These are phyloP conservation scores for Invenusta paracnida DNA, from an alignment of 2,888 invertebrate species.

Conservation along the genomic window DNA sequence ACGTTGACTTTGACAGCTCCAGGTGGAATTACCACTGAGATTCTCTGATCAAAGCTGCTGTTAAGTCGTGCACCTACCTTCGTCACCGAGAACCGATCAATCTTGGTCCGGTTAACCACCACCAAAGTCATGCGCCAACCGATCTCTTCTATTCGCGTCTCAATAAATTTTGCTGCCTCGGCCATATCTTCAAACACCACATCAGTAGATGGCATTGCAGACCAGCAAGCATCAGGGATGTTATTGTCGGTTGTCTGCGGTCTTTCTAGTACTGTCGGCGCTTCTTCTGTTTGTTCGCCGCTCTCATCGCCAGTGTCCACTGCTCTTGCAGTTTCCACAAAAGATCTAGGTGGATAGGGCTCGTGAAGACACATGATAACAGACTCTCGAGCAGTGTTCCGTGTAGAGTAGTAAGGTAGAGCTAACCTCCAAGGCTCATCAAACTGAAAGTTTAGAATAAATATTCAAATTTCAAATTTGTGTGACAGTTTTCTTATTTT, in stretches of 20 bases:
- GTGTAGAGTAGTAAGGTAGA: neutral
- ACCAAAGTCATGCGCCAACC: constrained; percentile 11
- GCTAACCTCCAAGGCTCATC: neutral
- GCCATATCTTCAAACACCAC: neutral
- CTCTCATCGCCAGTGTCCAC: too few relatives aligned
- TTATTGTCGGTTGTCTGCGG: too few relatives aligned
- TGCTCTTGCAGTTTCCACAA: too few relatives aligned
- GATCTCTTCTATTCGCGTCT: neutral
- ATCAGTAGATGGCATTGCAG: neutral
- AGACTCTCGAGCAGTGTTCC: neutral
- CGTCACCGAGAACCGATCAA: neutral
- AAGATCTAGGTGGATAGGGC: too few relatives aligned
- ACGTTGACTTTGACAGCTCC: neutral
- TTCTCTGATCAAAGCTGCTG: constrained; percentile 20
- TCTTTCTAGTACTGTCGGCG: too few relatives aligned
- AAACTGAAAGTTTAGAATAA: neutral
- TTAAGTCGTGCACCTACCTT: neutral
- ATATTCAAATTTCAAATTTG: neutral
- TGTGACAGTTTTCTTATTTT: too few relatives aligned
- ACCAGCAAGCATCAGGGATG: too few relatives aligned
- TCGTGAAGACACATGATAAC: neutral
- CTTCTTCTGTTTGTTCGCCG: too few relatives aligned
- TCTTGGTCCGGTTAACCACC: constrained; percentile 1
- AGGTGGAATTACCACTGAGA: neutral
- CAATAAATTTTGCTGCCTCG: neutral